These are phyloP conservation scores for Pseudochirops corinnae DNA, from an alignment of 2,797 vertebrate genomes.

Conservation along the genomic window DNA sequence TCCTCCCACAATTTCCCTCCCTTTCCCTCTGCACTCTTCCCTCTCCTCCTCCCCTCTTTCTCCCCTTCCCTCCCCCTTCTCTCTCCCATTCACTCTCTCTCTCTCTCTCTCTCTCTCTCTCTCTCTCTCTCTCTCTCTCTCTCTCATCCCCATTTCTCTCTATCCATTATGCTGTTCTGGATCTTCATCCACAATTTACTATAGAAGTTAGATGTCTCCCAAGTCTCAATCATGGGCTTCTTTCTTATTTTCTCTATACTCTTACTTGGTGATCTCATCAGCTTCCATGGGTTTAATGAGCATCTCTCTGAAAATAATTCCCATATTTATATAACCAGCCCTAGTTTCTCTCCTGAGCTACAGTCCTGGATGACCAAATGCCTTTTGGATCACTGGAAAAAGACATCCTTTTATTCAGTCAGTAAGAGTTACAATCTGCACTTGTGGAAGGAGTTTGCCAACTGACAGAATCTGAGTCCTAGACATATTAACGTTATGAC, in stretches of 20 bases:
- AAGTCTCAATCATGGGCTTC: neutral
- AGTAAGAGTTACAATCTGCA: neutral
- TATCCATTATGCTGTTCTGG: neutral
- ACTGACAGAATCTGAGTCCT: neutral
- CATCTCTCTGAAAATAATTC: neutral
- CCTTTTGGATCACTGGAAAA: neutral
- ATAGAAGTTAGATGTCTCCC: neutral
- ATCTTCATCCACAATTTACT: neutral
- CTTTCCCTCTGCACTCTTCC: neutral
- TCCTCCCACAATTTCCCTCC: neutral
- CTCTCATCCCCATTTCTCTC: too few relatives aligned
- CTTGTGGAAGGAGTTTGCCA: neutral
- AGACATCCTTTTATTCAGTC: neutral
- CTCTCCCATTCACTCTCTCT: neutral
- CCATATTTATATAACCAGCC: neutral
- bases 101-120: too few relatives aligned
- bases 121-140: neutral
- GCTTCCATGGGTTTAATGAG: neutral
- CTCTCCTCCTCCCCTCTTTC: too few relatives aligned
- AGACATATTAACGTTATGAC: neutral
- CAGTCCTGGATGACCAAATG: neutral
- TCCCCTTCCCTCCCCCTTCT: neutral
- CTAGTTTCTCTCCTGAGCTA: neutral
- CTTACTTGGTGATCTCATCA: neutral
- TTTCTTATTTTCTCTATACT: neutral